Base-by-base conservation (phyloP, 2,888 invertebrate species). In the Drosophila formosana region DNA sequence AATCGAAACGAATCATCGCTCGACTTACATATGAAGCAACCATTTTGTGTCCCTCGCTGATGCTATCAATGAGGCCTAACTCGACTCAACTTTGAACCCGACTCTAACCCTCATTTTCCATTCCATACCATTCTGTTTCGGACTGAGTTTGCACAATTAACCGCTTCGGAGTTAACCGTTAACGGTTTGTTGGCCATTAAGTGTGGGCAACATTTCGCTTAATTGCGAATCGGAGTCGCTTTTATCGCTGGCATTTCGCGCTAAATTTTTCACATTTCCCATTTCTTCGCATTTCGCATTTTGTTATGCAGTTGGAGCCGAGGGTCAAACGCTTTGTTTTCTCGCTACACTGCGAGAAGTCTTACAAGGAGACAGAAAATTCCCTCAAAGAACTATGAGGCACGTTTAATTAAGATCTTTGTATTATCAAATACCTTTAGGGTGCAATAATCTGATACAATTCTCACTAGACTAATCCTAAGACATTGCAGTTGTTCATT, bases 201-300 rank as follows among this genome's bases (percentile, higher is more conserved):
- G 72, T 65, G 62, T 64, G 62, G 65, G 58, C 77, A 78, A 65
- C 49, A 70, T 49, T 56, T 62, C 51, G 64, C 61, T 70, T 80
- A 78, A 78, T 78, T 80, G 80, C 70, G 69, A 72, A 50, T 73
- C 62, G 67, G 72, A 76, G 65, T 70, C 78, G 88, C 88, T 85
- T 83, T 83, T 88, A 84, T 83, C 78, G 67, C 57, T 64, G 82
- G 78, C 72, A 82, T 82, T 79, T 84, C 52, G 45, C 62, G 34
- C 30, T 56, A 23, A 69, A 55, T 62, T 72, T 58, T 66, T 72
- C 53, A 47, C 57, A 62, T 58, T 66, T 60, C 49, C 9, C 57
- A 56, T 63, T 57, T 57, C 47, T 18, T 13, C 25, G 18, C 56
- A 50, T 49, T 60, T 63, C 32, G 37, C 45, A 70, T 64, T 74